Evolutionary conservation across 1,140 invertebrate genomes (phyloP).

Genomic region (Eriosoma lanigerum): DNA sequence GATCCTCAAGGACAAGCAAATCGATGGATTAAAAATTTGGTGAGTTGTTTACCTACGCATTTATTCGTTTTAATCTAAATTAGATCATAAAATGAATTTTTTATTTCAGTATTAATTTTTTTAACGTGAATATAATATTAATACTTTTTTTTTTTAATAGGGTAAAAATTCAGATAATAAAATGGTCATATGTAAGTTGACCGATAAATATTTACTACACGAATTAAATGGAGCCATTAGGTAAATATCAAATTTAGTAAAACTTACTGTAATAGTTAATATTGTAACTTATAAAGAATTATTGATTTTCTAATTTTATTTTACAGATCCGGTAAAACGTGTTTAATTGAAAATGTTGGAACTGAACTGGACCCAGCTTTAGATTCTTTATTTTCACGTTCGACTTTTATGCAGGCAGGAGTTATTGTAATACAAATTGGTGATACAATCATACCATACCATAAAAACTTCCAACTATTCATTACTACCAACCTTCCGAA

Average conservation of each 20-base stretch:
- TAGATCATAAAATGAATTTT: neutral
- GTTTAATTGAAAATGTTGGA: conserved; percentile 8
- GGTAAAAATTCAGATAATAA: conserved; percentile 63
- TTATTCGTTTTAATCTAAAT: neutral
- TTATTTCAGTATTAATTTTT: neutral
- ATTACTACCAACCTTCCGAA: conserved; percentile 87
- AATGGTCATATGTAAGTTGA: conserved; percentile 65
- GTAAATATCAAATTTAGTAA: conserved; percentile 62
- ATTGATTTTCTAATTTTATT: neutral
- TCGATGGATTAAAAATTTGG: conserved; percentile 94
- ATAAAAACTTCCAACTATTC: conserved; percentile 82
- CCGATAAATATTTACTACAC: conserved; percentile 69
- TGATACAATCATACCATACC: conserved; percentile 80
- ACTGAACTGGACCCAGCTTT: conserved; percentile 56
- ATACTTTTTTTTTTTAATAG: neutral
- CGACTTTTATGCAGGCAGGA: conserved; percentile 77
- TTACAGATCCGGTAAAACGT: neutral
- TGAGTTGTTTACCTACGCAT: conserved; percentile 62
- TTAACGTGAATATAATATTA: neutral
- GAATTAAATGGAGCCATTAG: conserved; percentile 74
- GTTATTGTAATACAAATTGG: conserved; percentile 79
- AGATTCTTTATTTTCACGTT: conserved; percentile 79
- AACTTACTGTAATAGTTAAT: neutral
- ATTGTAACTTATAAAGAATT: too few species aligned
- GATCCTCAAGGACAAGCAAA: conserved; percentile 96